Evolutionary conservation across 2,113 vertebrate genomes (phyloP).

Genomic region (Turnix velox): DNA sequence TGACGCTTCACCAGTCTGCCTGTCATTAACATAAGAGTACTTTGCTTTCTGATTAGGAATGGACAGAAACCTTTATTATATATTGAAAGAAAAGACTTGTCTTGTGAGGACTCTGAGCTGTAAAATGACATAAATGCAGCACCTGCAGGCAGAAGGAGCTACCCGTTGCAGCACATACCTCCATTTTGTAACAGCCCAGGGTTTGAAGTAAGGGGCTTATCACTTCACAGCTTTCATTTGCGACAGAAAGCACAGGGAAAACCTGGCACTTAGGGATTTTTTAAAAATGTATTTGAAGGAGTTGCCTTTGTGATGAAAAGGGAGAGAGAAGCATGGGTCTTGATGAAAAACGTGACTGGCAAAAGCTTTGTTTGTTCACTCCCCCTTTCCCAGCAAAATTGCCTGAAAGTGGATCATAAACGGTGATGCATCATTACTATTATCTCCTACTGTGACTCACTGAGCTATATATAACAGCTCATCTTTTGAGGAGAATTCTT

Average conservation of each 20-base stretch:
- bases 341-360: not conserved
- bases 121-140: not conserved
- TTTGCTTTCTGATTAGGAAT: not conserved
- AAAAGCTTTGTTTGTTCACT: not conserved
- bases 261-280: not conserved
- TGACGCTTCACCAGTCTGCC: not conserved
- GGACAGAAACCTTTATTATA: not conserved
- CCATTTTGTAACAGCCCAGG: not conserved
- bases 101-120: not conserved
- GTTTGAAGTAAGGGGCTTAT: not conserved
- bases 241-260: not conserved
- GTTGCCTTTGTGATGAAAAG: not conserved
- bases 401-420: conserved; percentile 24
- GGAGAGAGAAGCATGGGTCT: not conserved
- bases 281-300: not conserved
- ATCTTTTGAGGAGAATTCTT: conserved; percentile 42
- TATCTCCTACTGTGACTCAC: conserved; percentile 41
- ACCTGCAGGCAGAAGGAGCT: not conserved
- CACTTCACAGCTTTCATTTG: not conserved
- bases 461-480: conserved; percentile 48
- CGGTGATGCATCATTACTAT: conserved; percentile 1
- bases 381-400: conserved; percentile 6
- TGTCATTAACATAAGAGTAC: not conserved
- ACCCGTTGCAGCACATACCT: not conserved
- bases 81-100: not conserved